Evolutionary conservation across 2,797 vertebrate genomes (phyloP).

Genomic region (Chelonia mydas): DNA sequence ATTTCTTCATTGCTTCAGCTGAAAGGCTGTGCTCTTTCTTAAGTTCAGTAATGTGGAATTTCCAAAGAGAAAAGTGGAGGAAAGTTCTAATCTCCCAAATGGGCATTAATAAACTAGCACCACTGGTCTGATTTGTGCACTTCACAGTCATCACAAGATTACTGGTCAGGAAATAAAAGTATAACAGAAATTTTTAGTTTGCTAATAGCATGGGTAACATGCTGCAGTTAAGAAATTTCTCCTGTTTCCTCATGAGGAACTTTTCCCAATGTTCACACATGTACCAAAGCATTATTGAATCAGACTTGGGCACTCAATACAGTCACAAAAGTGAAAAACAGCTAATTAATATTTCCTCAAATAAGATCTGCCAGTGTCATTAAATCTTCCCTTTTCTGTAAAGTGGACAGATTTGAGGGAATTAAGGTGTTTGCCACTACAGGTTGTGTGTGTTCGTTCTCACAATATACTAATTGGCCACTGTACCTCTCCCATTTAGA

Average conservation of each 20-base stretch:
- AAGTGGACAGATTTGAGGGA: neutral
- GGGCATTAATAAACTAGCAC: rapidly evolving
- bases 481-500: too few species aligned
- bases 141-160: neutral
- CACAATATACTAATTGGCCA: too few species aligned
- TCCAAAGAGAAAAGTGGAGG: slow-evolving; percentile 37
- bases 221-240: neutral
- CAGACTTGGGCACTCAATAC: too few species aligned
- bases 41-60: slow-evolving; percentile 27
- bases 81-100: neutral
- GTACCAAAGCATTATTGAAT: neutral
- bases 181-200: neutral
- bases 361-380: neutral
- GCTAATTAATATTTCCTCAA: neutral
- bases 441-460: too few species aligned
- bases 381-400: neutral
- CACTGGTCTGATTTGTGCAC: neutral
- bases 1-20: slow-evolving; percentile 51
- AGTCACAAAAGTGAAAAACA: too few species aligned
- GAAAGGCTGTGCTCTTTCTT: slow-evolving; percentile 1
- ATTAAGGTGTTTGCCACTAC: neutral
- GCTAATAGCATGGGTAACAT: neutral
- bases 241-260: neutral
- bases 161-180: neutral
- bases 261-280: neutral